Base-by-base conservation (phyloP, 2,888 invertebrate genomes). In the Tetramorium bicarinatum region DNA sequence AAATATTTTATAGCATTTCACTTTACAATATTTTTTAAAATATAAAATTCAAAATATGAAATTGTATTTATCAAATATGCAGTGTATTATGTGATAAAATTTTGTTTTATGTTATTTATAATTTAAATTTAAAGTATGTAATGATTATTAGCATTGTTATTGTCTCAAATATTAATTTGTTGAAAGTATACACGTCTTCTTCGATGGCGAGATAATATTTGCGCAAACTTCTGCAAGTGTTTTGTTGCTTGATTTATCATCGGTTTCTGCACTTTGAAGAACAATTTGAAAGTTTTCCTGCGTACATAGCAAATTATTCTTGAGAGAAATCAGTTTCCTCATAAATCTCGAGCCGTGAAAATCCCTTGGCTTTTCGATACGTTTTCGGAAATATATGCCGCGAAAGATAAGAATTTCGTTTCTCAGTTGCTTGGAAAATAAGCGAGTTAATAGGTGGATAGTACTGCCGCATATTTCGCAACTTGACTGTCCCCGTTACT, bases 231-330 rank as follows among this genome's bases (percentile, higher is more conserved):
- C 52, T n/a, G 79, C 82, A 47, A 61, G 38, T 85, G 79, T 84
- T 85, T 85, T 76, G 76, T 79, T 81, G 81, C 34, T 80, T 85
- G 79, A 89, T 87, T 89, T 84, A 85, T 89, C 82, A 80, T 72
- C 56, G 62, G 69, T 76, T 74, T 64, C 52, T 82, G 34, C 71
- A 83, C 64, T 88, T 89, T 67, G 76, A 85, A 79, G 61, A 81
- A 83, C 85, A 89, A 89, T 89, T 89, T 89, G 85, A 34, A 89
- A 89, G 67, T 89, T 88, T 89, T 71, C 80, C 29, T 74, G 74
- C 74, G 61, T 85, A 75, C 79, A 77, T 56, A 59, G 83, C 66
- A 87, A 77, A 89, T 87, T 83, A 88, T 89, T 85, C 84, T 76
- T 47, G 25, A 25, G 83, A 64, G 38, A 86, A 89, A 83, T 67